A percentile compares a stretch with the other conserved stretches of the same genome.
Conservation (phyloP, 2,113 vertebrate genomes). For the Alligator sinensis region DNA sequence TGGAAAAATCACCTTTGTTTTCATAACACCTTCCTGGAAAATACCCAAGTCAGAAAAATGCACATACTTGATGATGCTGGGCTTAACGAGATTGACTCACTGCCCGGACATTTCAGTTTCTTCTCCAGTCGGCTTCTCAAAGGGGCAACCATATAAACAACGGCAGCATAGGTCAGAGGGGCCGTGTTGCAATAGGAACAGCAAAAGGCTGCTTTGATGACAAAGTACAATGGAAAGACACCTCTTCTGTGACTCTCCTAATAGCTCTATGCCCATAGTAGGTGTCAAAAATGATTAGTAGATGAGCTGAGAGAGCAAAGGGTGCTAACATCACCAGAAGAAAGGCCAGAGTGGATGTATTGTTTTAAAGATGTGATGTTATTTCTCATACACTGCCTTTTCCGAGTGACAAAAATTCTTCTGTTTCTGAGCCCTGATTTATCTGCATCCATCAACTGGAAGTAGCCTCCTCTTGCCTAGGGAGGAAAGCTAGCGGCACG, state of each 20-base stretch:
- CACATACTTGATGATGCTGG: background rate
- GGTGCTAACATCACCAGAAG: background rate
- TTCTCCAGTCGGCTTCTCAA: background rate
- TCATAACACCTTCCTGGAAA: background rate
- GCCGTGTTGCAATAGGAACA: background rate
- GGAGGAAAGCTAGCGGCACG: background rate
- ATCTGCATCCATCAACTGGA: background rate
- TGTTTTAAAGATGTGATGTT: background rate
- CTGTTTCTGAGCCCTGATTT: background rate
- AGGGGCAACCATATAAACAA: background rate
- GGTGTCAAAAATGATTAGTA: background rate
- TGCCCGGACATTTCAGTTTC: background rate
- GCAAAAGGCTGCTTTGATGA: background rate
- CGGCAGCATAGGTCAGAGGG: background rate
- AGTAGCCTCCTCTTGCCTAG: background rate
- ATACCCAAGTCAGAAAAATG: background rate
- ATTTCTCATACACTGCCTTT: too few species aligned
- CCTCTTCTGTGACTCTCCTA: background rate
- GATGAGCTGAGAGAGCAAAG: background rate
- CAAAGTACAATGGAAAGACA: background rate
- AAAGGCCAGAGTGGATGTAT: background rate
- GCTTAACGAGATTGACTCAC: background rate
- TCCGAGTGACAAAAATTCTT: background rate
- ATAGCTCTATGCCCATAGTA: background rate
- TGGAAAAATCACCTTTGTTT: background rate